These are phyloP conservation scores for Acanthosoma haemorrhoidale DNA, from an alignment of 2,888 invertebrate genomes.

Conservation along the genomic window DNA sequence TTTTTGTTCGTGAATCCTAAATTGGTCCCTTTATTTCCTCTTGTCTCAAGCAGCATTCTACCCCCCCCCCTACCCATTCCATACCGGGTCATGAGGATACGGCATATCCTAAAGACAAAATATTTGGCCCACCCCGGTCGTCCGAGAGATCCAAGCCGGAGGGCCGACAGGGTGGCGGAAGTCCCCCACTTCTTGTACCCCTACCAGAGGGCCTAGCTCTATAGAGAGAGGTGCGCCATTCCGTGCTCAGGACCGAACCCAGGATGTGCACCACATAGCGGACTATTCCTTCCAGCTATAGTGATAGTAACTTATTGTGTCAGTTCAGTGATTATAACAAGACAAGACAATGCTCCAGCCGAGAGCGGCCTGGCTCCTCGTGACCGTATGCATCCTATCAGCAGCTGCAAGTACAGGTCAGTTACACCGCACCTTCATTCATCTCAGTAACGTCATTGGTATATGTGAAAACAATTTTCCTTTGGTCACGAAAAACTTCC, in stretches of 20 bases:
- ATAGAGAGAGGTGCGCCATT: not conserved
- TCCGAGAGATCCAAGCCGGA: too few species aligned
- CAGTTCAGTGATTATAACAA: not conserved
- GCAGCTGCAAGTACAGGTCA: not conserved
- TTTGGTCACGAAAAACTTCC: too few species aligned
- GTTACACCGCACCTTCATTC: too few species aligned
- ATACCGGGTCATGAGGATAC: too few species aligned
- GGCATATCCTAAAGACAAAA: too few species aligned
- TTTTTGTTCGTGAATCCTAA: too few species aligned
- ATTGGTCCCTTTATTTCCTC: too few species aligned
- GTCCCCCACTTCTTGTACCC: slow-evolving; percentile 10
- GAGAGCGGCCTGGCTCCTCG: not conserved
- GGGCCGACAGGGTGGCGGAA: slow-evolving; percentile 2
- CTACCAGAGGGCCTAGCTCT: not conserved
- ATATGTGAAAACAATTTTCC: too few species aligned
- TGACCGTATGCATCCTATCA: not conserved
- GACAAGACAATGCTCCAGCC: slow-evolving; percentile 13
- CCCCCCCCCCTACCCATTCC: too few species aligned
- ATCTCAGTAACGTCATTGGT: too few species aligned
- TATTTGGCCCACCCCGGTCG: too few species aligned
- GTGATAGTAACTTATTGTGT: not conserved
- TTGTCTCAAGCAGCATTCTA: too few species aligned
- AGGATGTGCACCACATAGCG: slow-evolving; percentile 6
- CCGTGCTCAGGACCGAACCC: not conserved
- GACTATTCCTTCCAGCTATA: not conserved